These are phyloP conservation scores for Spicauda simplicius DNA, from an alignment of 2,888 invertebrate species.

Conservation along the genomic window DNA sequence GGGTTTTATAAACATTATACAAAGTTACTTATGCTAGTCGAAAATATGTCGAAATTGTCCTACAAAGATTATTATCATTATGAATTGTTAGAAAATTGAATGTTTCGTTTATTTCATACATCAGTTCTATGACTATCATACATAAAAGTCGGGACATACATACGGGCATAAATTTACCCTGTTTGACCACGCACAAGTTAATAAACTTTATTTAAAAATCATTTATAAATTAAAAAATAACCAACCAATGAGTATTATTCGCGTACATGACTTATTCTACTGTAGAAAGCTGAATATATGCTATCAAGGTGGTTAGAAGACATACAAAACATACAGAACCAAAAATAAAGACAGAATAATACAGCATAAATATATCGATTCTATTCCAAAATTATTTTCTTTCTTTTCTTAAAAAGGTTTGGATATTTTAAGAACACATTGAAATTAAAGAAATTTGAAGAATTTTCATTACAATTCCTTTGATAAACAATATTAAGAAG, in stretches of 20 bases:
- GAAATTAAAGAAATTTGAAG: background rate
- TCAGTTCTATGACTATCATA: background rate
- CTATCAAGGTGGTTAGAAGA: background rate
- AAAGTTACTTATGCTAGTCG: background rate
- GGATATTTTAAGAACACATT: too few species aligned
- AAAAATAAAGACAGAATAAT: too few species aligned
- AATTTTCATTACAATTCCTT: background rate
- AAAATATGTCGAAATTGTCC: background rate
- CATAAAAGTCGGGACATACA: slow-evolving; percentile 5
- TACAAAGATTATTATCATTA: background rate
- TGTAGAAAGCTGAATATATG: slow-evolving; percentile 1
- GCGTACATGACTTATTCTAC: slow-evolving; percentile 14
- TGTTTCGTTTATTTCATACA: background rate
- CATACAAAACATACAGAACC: background rate
- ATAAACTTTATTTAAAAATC: slow-evolving; percentile 17
- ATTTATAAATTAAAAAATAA: slow-evolving; percentile 48
- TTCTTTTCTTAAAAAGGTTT: too few species aligned
- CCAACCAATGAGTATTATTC: slow-evolving; percentile 59
- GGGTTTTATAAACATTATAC: background rate
- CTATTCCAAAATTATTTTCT: too few species aligned
- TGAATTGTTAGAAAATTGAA: background rate
- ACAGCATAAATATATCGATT: too few species aligned
- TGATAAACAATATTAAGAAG: background rate
- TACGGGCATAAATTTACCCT: slow-evolving; percentile 7
- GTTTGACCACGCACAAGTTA: slow-evolving; percentile 18